Evolutionary conservation across 2,113 vertebrate genomes (phyloP), one percentile per base, ranked within the genome.

Genomic region (Prunella himalayana): DNA sequence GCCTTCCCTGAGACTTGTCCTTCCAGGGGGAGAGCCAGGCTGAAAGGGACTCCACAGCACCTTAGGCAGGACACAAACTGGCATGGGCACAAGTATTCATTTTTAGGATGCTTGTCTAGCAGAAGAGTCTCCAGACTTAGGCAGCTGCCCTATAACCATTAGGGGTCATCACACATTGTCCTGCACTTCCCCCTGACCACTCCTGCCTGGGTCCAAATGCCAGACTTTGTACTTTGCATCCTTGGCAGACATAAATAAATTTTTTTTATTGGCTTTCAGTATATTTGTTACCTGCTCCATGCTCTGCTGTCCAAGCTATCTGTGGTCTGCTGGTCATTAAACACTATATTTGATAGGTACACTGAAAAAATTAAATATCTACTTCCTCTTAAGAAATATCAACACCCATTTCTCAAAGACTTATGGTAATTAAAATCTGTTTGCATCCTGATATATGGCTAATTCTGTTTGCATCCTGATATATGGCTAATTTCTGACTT

Each of bases 21-120:
- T 72, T 33, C n/a, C 7, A 4, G 2, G 3, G 8, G 8, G 3
- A 57, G 9, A 66, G 19, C 12, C 65, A 57, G 24, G 51, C 42
- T 35, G 37, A 30, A 17, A 6, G 41, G 10, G 8, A 35, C 9
- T 6, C 22, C 21, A 13, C 15, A 42, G 23, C 45, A 27, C 22
- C 33, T 31, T 8, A 7, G 19, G 31, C 3, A 5, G 22, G 45
- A 56, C 15, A 21, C 25, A 35, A 10, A 30, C 27, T 42, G n/a
- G 5, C 28, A n/a, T 2, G 22, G 47, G 28, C 33, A 86, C 9
- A 39, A 66, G 16, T 1, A 0, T 6, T 10, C 10, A 18, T 19
- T 45, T 49, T 44, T 13, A 24, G 31, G 31, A 33, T 30, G 41
- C 31, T 11, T 78, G 30, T 49, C 25, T 25, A 44, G 21, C 51